A percentile compares a stretch with the other conserved stretches of the same genome.
phyloP scores from a whole-genome alignment of 1,140 invertebrate species.

The Carposina sasakii region DNA sequence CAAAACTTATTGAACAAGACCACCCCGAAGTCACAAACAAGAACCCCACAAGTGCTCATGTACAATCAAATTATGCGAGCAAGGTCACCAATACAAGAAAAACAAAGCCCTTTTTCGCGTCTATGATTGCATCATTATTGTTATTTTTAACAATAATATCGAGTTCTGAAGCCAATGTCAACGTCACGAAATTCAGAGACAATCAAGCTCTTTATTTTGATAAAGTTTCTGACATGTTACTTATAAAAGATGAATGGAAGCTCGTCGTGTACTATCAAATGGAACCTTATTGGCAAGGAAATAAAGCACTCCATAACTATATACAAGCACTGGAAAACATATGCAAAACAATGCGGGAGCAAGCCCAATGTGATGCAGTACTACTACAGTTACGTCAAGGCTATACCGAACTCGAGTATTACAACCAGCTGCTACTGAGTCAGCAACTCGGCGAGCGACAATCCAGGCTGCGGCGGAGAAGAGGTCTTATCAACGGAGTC shows the following conservation, averaged over 20 bases:
- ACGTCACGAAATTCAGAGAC: neutral
- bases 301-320: neutral
- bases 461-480: neutral
- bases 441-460: neutral
- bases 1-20: neutral
- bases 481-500: conserved; percentile 1
- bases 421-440: conserved; percentile 4
- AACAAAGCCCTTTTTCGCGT: neutral
- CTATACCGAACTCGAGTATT: neutral
- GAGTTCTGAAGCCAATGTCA: neutral
- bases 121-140: neutral
- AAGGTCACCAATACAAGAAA: neutral
- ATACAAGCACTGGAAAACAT: neutral
- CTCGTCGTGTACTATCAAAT: conserved; percentile 1
- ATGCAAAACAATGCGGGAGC: neutral
- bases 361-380: neutral
- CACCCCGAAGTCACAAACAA: neutral
- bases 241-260: conserved; percentile 5
- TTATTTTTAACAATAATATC: neutral
- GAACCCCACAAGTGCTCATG: neutral
- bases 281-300: conserved; percentile 4
- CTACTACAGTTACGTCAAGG: conserved; percentile 1
- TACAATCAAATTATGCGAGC: neutral
- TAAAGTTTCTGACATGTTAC: neutral
- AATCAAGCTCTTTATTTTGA: conserved; percentile 3